phyloP scores from a whole-genome alignment of 2,888 invertebrate genomes.

The Nomada fabriciana region DNA sequence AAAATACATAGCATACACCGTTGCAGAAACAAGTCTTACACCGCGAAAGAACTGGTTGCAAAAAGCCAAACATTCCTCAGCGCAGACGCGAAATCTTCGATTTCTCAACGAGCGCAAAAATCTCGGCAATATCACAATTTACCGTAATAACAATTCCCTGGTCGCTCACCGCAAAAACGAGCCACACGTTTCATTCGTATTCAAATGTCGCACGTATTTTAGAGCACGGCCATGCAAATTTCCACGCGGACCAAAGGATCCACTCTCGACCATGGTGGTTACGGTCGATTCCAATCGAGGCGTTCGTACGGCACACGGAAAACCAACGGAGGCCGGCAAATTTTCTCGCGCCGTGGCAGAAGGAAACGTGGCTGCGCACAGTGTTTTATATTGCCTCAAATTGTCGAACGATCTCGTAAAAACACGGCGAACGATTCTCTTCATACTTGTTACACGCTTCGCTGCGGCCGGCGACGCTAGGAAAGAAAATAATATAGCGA shows the following conservation, averaged over 20 bases:
- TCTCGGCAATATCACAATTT: slow-evolving; percentile 12
- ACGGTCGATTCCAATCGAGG: slow-evolving; percentile 18
- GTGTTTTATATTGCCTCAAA: slow-evolving; percentile 36
- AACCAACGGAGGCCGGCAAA: not conserved
- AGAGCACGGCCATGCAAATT: slow-evolving; percentile 2
- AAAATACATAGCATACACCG: not conserved
- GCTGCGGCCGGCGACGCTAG: slow-evolving; percentile 9
- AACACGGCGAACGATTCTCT: slow-evolving; percentile 39
- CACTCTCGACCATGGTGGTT: slow-evolving; percentile 7
- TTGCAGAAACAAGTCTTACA: not conserved
- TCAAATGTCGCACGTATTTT: slow-evolving; percentile 23
- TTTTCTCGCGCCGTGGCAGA: slow-evolving; percentile 13
- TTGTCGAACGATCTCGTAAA: slow-evolving; percentile 41
- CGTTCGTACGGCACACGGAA: slow-evolving; percentile 4
- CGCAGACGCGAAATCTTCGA: not conserved
- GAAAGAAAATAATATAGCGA: slow-evolving; percentile 23
- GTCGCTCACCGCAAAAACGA: not conserved
- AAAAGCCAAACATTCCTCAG: slow-evolving; percentile 4
- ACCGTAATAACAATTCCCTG: slow-evolving; percentile 23
- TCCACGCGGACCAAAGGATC: not conserved
- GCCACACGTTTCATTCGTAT: slow-evolving; percentile 12
- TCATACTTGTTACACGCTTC: slow-evolving; percentile 40
- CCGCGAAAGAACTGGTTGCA: not conserved
- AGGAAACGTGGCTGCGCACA: not conserved
- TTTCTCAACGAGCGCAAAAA: slow-evolving; percentile 19